Evolutionary conservation across 1,140 invertebrate species (phyloP), one percentile per base, ranked within the genome.

Genomic region (Coptotermes formosanus): DNA sequence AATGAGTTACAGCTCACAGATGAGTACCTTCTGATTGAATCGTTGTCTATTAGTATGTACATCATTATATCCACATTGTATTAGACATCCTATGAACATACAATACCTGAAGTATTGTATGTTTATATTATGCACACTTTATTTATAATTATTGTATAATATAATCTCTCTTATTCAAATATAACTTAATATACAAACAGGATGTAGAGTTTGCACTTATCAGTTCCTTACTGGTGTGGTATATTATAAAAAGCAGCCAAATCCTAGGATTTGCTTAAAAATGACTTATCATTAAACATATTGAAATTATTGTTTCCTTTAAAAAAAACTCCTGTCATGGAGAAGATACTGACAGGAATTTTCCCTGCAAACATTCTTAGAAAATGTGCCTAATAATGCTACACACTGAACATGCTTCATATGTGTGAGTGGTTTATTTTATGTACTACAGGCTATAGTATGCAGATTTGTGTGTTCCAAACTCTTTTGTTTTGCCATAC

Each of bases 1-100:
- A 75, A 75, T 75, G 25, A 84, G 25, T 84, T 84, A 84, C 55
- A 84, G 48, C 83, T 84, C 83, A 52, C 30, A 84, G n/a, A 30
- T 84, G 44, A 84, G 30, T 25, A 30, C 83, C 52, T 84, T 82
- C 82, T 75, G 21, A 82, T 21, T 48, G 75, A 59, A 55, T 86
- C 85, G 81, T 85, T 85, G 85, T 86, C 83, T 86, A 25, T 86
- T 86, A 59, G n/a, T 86, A 86, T 86, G 83, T 86, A 86, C 85
- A 86, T 86, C 25, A 75, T 75, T 75, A 25, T 75, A 30, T 75
- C 82, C 32, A 23, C 59, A 82, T 86, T 82, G 83, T 44, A 81
- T 69, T 64, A 86, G 48, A 82, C 85, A 82, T 82, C 55, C 44
- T 86, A 85, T 82, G 48, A 82, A 86, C 52, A 86, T 59, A 86